Percentiles rank a stretch among this genome's conserved stretches.
Conservation (phyloP, 2,113 vertebrate species). For the Arothron firmamentum region DNA sequence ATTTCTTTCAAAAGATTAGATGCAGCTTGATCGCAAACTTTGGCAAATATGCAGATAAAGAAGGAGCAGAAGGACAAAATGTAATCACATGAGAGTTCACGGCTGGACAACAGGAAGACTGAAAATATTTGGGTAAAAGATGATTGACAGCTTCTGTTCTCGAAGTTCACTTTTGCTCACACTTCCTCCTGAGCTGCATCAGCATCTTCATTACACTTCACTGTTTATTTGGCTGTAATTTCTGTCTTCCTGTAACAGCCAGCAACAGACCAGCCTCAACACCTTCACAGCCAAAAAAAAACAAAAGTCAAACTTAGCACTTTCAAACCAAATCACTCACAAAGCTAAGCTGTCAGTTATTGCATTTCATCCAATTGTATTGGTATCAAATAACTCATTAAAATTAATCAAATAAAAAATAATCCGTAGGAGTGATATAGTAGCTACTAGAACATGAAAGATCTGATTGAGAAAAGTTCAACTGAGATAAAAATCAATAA, state of each 20-base stretch:
- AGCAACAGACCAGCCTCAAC: slow-evolving; percentile 15
- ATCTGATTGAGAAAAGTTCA: too few relatives aligned
- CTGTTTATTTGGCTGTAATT: not conserved
- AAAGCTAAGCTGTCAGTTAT: slow-evolving; percentile 7
- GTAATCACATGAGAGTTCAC: slow-evolving; percentile 16
- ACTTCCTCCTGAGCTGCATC: not conserved
- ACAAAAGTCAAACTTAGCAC: not conserved
- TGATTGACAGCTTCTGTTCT: too few relatives aligned
- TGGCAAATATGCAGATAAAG: slow-evolving; percentile 48
- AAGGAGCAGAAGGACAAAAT: slow-evolving; percentile 31
- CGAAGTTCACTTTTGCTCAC: too few relatives aligned
- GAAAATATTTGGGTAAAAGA: too few relatives aligned
- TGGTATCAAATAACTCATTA: too few relatives aligned
- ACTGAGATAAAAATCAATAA: too few relatives aligned
- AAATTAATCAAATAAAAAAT: too few relatives aligned
- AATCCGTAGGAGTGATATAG: too few relatives aligned
- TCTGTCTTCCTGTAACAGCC: slow-evolving; percentile 23
- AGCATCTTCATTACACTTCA: not conserved
- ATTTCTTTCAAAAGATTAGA: slow-evolving; percentile 51
- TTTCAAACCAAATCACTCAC: not conserved
- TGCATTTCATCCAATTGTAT: slow-evolving; percentile 6
- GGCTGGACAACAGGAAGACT: not conserved
- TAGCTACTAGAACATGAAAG: too few relatives aligned
- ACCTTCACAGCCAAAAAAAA: slow-evolving; percentile 17
- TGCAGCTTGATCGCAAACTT: slow-evolving; percentile 49